phyloP scores from a whole-genome alignment of 1,140 invertebrate species.

The Listronotus bonariensis region DNA sequence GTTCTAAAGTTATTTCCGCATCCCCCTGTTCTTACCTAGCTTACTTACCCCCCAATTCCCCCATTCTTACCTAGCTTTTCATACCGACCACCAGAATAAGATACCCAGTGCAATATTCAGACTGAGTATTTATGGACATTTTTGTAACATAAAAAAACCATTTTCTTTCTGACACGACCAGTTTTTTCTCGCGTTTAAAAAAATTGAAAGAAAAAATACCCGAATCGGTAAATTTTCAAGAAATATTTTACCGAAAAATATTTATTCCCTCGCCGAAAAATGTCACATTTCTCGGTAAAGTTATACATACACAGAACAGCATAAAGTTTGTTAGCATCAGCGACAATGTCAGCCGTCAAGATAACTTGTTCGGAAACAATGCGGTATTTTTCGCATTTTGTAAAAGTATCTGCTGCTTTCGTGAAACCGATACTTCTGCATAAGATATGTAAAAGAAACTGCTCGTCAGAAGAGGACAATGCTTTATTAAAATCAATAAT shows the following conservation, averaged over 20 bases:
- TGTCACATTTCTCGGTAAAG: conserved; percentile 31
- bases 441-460: conserved; percentile 34
- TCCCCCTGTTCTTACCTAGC: no score
- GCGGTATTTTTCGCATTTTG: conserved; percentile 35
- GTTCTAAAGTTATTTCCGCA: no score
- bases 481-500: conserved; percentile 36
- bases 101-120: no score
- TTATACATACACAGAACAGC: conserved; percentile 11
- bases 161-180: no score
- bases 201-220: no score
- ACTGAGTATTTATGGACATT: no score
- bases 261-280: conserved; percentile 31
- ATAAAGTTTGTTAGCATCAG: no score
- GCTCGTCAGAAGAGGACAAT: conserved; percentile 29
- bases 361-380: conserved; percentile 35
- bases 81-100: no score
- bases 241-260: neutral
- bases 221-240: neutral
- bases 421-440: conserved; percentile 32
- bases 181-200: no score
- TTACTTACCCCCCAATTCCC: no score
- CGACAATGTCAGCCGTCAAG: conserved; percentile 28
- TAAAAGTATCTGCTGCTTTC: conserved; percentile 33
- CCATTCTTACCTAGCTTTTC: no score
- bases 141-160: no score